These are phyloP conservation scores for Lates japonicus DNA, from an alignment of 2,797 vertebrate species.

Conservation along the genomic window DNA sequence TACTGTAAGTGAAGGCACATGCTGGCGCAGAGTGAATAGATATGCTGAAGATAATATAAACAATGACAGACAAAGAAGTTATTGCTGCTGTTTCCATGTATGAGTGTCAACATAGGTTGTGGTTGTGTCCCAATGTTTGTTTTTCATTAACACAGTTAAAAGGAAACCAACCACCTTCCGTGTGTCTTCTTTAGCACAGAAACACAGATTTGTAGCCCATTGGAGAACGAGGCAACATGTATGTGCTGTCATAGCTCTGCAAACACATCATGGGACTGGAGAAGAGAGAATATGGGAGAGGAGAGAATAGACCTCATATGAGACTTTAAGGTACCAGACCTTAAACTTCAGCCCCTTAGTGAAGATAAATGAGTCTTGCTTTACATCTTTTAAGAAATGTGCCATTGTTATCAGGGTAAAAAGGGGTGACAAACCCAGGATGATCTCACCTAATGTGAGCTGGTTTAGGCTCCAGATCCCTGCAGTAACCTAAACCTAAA, in stretches of 20 bases:
- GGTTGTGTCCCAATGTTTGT: not conserved
- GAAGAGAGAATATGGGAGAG: too few relatives aligned
- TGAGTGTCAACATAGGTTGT: not conserved
- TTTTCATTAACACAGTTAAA: conserved; percentile 9
- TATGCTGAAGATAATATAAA: not conserved
- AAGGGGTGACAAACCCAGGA: too few relatives aligned
- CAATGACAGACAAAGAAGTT: not conserved
- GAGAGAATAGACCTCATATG: too few relatives aligned
- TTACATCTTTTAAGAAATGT: too few relatives aligned
- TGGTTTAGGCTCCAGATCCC: too few relatives aligned
- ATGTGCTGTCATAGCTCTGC: not conserved
- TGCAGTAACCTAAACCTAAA: too few relatives aligned
- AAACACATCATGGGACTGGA: not conserved
- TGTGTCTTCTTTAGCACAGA: conserved; percentile 2
- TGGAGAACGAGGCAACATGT: not conserved
- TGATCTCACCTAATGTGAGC: too few relatives aligned
- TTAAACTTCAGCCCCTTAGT: not conserved
- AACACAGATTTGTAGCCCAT: not conserved
- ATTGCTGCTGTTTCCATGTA: not conserved
- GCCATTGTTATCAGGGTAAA: too few relatives aligned
- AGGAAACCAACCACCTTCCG: not conserved
- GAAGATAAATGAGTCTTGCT: too few relatives aligned
- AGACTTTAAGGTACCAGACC: too few relatives aligned
- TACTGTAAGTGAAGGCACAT: conserved; percentile 4
- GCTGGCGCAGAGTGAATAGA: not conserved